Evolutionary conservation across 1,140 invertebrate genomes (phyloP).

Genomic region (Microplitis mediator): DNA sequence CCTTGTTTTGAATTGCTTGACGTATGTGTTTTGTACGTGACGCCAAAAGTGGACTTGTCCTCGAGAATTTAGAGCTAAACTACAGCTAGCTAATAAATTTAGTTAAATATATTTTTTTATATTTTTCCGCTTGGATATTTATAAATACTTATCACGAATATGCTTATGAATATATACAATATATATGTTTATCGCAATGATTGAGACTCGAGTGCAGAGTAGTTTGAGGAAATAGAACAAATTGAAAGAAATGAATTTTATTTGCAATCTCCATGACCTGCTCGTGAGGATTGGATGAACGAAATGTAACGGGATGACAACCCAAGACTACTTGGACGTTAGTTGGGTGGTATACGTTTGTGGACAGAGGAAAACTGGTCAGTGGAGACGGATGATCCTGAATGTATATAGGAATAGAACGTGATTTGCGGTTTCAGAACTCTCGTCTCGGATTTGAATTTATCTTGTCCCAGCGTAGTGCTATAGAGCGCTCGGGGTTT

Average conservation of each 20-base stretch:
- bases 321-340: too few species aligned
- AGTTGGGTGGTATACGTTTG: slow-evolving; percentile 29
- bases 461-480: slow-evolving; percentile 44
- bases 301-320: slow-evolving; percentile 47
- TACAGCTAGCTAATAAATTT: neutral
- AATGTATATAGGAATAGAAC: slow-evolving; percentile 49
- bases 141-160: neutral
- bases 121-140: neutral
- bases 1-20: neutral
- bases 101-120: neutral
- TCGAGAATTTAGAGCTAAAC: neutral
- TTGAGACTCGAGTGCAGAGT: neutral
- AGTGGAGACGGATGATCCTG: slow-evolving; percentile 54
- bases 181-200: neutral
- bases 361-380: slow-evolving; percentile 34
- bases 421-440: slow-evolving; percentile 54
- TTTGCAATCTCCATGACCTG: slow-evolving; percentile 20
- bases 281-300: slow-evolving; percentile 28
- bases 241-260: slow-evolving; percentile 17
- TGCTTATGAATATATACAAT: too few species aligned
- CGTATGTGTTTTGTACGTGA: slow-evolving; percentile 24
- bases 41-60: neutral
- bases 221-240: neutral
- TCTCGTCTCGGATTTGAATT: slow-evolving; percentile 55
- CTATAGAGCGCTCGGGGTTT: neutral